Evolutionary conservation across 2,888 invertebrate genomes (phyloP).

Genomic region (Saturnia pavonia): DNA sequence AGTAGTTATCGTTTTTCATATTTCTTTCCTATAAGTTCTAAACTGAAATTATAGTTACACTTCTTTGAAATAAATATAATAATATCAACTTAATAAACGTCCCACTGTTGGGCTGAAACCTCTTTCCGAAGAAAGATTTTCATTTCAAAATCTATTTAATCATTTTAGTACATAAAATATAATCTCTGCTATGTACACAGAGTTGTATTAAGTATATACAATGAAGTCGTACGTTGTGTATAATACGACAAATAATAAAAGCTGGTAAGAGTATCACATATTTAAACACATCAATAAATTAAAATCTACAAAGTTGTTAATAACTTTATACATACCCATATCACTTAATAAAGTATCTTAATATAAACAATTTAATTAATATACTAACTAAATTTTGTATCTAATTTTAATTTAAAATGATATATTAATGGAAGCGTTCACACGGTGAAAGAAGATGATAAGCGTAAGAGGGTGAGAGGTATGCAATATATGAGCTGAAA

Average conservation of each 20-base stretch:
- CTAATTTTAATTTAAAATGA: conserved; percentile 8
- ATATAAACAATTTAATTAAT: background rate
- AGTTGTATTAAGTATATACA: background rate
- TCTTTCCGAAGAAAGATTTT: background rate
- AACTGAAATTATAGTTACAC: too few species aligned
- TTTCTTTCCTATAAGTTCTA: background rate
- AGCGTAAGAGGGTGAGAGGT: conserved; percentile 17
- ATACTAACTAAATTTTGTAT: background rate
- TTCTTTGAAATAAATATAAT: too few species aligned
- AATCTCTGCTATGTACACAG: background rate
- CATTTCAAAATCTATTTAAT: background rate
- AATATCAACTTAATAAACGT: background rate
- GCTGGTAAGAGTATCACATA: background rate
- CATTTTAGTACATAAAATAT: background rate
- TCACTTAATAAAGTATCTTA: background rate
- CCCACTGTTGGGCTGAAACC: background rate
- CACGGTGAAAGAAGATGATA: conserved; percentile 3
- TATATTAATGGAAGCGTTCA: conserved; percentile 11
- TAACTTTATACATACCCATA: background rate
- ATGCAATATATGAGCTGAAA: conserved; percentile 18
- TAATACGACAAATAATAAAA: background rate
- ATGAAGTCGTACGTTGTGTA: background rate
- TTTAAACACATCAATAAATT: background rate
- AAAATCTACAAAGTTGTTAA: background rate
- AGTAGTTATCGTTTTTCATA: background rate